Evolutionary conservation across 92 coral and sea anemone species (phyloP).

Genomic region (Parazoanthus atlanticus): DNA sequence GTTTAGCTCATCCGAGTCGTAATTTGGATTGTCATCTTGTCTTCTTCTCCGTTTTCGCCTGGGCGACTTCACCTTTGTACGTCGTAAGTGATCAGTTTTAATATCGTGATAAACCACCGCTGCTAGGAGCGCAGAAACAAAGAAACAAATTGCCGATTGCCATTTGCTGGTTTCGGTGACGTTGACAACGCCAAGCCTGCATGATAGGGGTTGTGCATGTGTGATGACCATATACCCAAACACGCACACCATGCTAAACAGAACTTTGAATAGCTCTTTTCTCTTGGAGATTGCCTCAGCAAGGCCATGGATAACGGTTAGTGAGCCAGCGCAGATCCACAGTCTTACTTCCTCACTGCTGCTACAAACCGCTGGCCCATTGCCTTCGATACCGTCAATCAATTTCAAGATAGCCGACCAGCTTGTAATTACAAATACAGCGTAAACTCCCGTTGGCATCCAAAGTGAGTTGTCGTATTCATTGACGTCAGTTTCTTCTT

Average conservation of each 20-base stretch:
- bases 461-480: constrained; percentile 61
- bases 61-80: constrained; percentile 17
- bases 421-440: constrained; percentile 67
- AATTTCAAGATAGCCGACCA: constrained; percentile 85
- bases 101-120: constrained; percentile 67
- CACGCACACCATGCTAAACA: constrained; percentile 76
- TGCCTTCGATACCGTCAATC: constrained; percentile 70
- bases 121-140: constrained; percentile 72
- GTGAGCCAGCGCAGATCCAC: constrained; percentile 80
- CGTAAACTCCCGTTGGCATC: constrained; percentile 83
- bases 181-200: constrained; percentile 72
- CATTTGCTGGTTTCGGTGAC: constrained; percentile 76
- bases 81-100: constrained; percentile 37
- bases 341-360: constrained; percentile 82
- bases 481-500: constrained; percentile 20
- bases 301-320: constrained; percentile 68
- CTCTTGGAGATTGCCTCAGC: constrained; percentile 80
- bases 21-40: constrained; percentile 44
- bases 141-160: constrained; percentile 85
- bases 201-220: constrained; percentile 78
- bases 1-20: constrained; percentile 50
- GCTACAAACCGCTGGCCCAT: constrained; percentile 75
- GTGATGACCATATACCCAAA: constrained; percentile 72
- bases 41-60: constrained; percentile 36
- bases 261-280: constrained; percentile 66